A percentile compares a stretch with the other conserved stretches of the same genome.
Conservation (phyloP, 1,140 invertebrate species). For the Acromyrmex charruanus region DNA sequence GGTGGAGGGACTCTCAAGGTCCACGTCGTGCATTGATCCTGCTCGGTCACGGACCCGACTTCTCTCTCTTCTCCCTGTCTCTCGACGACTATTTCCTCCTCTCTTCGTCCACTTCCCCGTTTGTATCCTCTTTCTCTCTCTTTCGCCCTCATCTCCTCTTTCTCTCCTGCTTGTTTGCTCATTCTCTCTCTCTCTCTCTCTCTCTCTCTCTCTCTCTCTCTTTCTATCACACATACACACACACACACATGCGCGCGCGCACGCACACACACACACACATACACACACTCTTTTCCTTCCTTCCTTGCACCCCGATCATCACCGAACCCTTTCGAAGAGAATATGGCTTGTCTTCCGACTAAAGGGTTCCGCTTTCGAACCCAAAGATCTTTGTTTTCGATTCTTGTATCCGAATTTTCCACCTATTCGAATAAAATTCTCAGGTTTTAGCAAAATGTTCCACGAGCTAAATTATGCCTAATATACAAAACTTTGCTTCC, state of each 20-base stretch:
- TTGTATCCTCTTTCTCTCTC: slow-evolving; percentile 26
- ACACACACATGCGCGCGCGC: too few relatives aligned
- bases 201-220: slow-evolving; percentile 27
- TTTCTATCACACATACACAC: too few relatives aligned
- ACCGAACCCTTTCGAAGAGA: slow-evolving; percentile 50
- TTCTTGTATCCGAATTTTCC: slow-evolving; percentile 49
- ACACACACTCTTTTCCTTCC: background rate
- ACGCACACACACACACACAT: too few relatives aligned
- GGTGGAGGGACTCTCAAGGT: slow-evolving; percentile 83
- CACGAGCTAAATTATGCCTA: background rate
- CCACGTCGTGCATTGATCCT: slow-evolving; percentile 85
- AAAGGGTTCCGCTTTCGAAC: slow-evolving; percentile 39
- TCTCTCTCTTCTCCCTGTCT: slow-evolving; percentile 69
- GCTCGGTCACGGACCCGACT: slow-evolving; percentile 84
- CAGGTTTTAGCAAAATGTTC: background rate
- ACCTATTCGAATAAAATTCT: slow-evolving; percentile 23
- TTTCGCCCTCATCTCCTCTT: slow-evolving; percentile 5
- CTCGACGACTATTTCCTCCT: slow-evolving; percentile 37
- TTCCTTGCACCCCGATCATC: slow-evolving; percentile 40
- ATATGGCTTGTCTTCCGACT: slow-evolving; percentile 34
- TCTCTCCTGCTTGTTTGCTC: background rate
- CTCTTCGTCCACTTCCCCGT: slow-evolving; percentile 43
- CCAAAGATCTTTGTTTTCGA: slow-evolving; percentile 47
- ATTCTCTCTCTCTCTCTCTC: background rate
- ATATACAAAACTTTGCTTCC: slow-evolving; percentile 25